A percentile compares a stretch with the other conserved stretches of the same genome.
Conservation (phyloP, 2,888 invertebrate species). For the Allolobophora icterica region DNA sequence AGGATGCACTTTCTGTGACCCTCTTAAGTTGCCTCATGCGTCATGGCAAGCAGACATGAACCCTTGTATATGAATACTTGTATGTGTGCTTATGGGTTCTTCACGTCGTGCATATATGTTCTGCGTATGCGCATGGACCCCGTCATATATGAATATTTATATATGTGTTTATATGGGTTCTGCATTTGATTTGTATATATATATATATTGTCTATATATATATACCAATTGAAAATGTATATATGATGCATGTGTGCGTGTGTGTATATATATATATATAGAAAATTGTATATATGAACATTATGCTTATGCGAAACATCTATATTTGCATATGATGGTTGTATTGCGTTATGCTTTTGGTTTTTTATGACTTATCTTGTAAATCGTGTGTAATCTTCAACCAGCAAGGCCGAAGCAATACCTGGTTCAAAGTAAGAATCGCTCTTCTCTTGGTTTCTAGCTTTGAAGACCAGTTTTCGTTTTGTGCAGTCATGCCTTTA, state of each 20-base stretch:
- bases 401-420: slow-evolving; percentile 12
- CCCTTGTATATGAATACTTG: not conserved
- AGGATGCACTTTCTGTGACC: not conserved
- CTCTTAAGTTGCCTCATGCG: not conserved
- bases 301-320: slow-evolving; percentile 26
- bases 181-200: not conserved
- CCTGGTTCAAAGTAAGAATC: not conserved
- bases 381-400: slow-evolving; percentile 11
- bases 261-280: not conserved
- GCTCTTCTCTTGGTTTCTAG: not conserved
- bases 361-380: slow-evolving; percentile 17
- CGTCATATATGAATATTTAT: not conserved
- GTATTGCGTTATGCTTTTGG: not conserved
- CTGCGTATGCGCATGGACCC: not conserved
- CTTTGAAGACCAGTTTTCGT: not conserved
- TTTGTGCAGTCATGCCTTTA: not conserved
- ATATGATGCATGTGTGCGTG: too few species aligned
- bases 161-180: not conserved
- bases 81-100: not conserved
- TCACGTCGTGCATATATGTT: not conserved
- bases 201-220: too few species aligned
- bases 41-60: not conserved
- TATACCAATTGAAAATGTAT: too few species aligned
- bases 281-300: not conserved
- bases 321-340: slow-evolving; percentile 30